Conservation (phyloP, 1,140 invertebrate species). For the Carposina sasakii region DNA sequence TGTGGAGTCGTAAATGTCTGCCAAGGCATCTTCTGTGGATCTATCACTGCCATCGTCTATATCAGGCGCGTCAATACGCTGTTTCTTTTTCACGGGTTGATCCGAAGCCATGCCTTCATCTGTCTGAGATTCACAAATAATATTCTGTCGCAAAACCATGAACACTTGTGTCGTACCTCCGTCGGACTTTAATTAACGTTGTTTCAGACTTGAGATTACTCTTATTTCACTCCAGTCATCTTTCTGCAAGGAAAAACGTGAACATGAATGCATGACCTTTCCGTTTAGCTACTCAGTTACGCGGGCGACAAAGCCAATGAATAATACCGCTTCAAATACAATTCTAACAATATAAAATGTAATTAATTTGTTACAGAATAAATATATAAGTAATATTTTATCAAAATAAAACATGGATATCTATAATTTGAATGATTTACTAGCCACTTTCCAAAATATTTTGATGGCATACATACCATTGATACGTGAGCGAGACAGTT, state of each 20-base stretch:
- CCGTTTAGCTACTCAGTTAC: conserved; percentile 68
- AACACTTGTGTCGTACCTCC: conserved; percentile 20
- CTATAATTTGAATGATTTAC: conserved; percentile 21
- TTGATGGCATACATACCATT: conserved; percentile 72
- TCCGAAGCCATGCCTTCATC: conserved; percentile 75
- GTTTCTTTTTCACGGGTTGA: conserved; percentile 84
- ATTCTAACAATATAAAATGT: background rate
- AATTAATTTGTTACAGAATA: background rate
- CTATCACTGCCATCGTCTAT: conserved; percentile 74
- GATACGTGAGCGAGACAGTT: conserved; percentile 55
- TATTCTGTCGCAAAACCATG: conserved; percentile 46
- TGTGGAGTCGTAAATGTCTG: conserved; percentile 57
- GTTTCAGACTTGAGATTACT: background rate
- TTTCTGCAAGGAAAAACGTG: conserved; percentile 60
- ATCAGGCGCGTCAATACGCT: conserved; percentile 74
- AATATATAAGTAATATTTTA: background rate
- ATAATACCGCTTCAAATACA: conserved; percentile 18
- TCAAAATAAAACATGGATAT: background rate
- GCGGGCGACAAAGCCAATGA: conserved; percentile 63
- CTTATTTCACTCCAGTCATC: conserved; percentile 22
- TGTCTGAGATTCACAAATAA: conserved; percentile 38
- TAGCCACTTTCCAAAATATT: conserved; percentile 73
- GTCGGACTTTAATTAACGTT: conserved; percentile 18
- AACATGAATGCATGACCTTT: conserved; percentile 69
- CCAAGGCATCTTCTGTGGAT: conserved; percentile 52